These are phyloP conservation scores for Taenioides sp. DNA, from an alignment of 2,797 vertebrate genomes.

Conservation along the genomic window DNA sequence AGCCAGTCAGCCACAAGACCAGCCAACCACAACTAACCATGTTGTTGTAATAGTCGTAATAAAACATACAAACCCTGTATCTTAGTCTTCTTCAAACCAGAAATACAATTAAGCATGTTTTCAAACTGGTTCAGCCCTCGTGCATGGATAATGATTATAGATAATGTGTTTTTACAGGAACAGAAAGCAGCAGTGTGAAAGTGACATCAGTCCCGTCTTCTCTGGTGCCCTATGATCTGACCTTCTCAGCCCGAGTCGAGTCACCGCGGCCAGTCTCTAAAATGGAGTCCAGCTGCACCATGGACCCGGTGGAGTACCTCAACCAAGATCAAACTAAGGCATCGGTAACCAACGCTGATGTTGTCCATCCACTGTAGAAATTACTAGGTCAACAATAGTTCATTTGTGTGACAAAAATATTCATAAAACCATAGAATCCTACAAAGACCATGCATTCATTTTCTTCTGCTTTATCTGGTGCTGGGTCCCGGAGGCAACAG, in stretches of 20 bases:
- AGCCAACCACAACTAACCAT: too few species aligned
- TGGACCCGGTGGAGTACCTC: constrained; percentile 75
- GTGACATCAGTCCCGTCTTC: constrained; percentile 62
- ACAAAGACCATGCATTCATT: too few species aligned
- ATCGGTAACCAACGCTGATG: constrained; percentile 65
- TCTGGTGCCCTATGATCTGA: constrained; percentile 78
- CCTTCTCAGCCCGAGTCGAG: constrained; percentile 66
- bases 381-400: not conserved
- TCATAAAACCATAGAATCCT: too few species aligned
- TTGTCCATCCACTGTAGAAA: not conserved
- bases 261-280: constrained; percentile 76
- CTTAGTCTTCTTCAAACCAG: not conserved
- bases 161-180: constrained; percentile 34
- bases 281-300: constrained; percentile 78
- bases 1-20: too few species aligned
- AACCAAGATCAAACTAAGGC: constrained; percentile 74
- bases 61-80: not conserved
- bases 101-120: not conserved
- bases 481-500: too few species aligned
- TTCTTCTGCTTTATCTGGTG: too few species aligned
- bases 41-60: not conserved
- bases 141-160: not conserved
- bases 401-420: not conserved
- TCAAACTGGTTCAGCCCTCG: not conserved
- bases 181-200: constrained; percentile 36